Percentiles rank a stretch among this genome's conserved stretches.
Evolutionary conservation across 2,888 invertebrate species (phyloP).

Genomic region (Sisyra terminalis): DNA sequence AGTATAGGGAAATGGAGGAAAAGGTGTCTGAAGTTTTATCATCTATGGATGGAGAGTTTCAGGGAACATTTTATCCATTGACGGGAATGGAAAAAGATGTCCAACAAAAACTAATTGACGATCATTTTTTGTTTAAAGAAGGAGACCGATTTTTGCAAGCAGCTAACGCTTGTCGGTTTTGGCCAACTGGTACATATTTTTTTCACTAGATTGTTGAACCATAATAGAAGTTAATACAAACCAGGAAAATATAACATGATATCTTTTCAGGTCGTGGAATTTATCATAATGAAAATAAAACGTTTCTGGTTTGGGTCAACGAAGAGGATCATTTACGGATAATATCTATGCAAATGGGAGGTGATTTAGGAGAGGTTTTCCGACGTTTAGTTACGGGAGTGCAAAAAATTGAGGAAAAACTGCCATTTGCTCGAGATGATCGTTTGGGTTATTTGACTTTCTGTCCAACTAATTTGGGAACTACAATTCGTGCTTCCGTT

Average conservation of each 20-base stretch:
- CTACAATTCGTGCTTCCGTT: slow-evolving; percentile 37
- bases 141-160: slow-evolving; percentile 78
- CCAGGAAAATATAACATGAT: neutral
- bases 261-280: slow-evolving; percentile 65
- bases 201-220: neutral
- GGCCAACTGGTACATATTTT: slow-evolving; percentile 52
- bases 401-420: slow-evolving; percentile 29
- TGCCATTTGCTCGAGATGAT: slow-evolving; percentile 37
- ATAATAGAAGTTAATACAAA: neutral
- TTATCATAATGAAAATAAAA: slow-evolving; percentile 88
- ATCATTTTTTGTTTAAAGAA: slow-evolving; percentile 95
- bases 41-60: slow-evolving; percentile 49
- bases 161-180: slow-evolving; percentile 86
- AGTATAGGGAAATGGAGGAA: slow-evolving; percentile 44
- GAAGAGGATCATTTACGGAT: slow-evolving; percentile 96
- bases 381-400: slow-evolving; percentile 32
- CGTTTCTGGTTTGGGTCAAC: slow-evolving; percentile 93
- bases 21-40: slow-evolving; percentile 15
- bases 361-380: slow-evolving; percentile 67
- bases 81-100: slow-evolving; percentile 84
- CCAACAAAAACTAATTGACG: slow-evolving; percentile 88
- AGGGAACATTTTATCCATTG: slow-evolving; percentile 84
- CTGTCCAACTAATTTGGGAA: slow-evolving; percentile 57
- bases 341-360: slow-evolving; percentile 94
- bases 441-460: slow-evolving; percentile 52